Evolutionary conservation across 1,140 invertebrate genomes (phyloP), one percentile per base, ranked within the genome.

Genomic region (Ips nitidus): DNA sequence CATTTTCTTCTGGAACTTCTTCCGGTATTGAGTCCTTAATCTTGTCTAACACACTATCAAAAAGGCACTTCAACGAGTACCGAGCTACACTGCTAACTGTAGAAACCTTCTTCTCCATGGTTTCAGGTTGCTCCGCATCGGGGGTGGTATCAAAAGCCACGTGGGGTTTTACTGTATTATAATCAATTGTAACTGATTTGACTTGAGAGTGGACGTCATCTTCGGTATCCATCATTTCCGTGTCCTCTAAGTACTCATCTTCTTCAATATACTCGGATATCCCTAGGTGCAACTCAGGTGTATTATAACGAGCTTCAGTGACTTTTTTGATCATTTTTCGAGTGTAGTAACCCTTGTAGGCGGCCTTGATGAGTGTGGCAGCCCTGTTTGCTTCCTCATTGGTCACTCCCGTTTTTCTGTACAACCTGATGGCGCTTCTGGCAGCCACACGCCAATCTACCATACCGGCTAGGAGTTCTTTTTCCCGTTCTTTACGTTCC

Each of bases 391-490:
- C 81, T 72, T 84, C 82, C 58, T 74, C 76, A 43, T 79, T 74
- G 2, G 79, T 78, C 1, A 82, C 79, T 36, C 82, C 82, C 5
- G 79, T 74, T 66, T 80, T 81, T 68, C 75, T 76, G 60, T 84
- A 77, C 40, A 84, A 78, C 6, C 78, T 60, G 56, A 83, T 77
- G 0, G 84, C 83, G 38, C 80, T 83, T 7, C 73, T 70, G 6
- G 81, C 78, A 2, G 83, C 83, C 66, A 79, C 77, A 69, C 83
- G 77, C 83, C 83, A 85, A 57, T 83, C 81, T 52, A 84, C 68
- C 67, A 79, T 75, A 6, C 78, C 78, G n/a, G 56, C 60, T 4
- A 79, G 65, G 2, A 78, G 47, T 58, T 77, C 41, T 62, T 66
- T 75, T 47, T 80, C 77, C 6, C 66, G 52, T 43, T 74, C 64